Evolutionary conservation across 2,113 vertebrate genomes (phyloP).

Genomic region (Aspiorhynchus laticeps): DNA sequence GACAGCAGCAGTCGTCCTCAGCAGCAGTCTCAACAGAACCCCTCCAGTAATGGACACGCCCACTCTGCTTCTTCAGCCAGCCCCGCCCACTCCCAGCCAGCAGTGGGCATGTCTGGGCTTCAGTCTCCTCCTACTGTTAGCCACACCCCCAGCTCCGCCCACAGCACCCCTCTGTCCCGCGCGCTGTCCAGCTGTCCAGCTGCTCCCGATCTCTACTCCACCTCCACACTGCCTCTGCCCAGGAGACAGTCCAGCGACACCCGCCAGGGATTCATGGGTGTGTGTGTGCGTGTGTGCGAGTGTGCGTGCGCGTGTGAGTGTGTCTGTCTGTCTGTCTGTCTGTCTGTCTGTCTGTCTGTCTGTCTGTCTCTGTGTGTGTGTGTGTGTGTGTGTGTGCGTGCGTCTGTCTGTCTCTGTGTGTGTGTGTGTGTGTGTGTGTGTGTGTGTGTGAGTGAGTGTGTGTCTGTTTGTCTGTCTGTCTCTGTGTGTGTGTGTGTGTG

Average conservation of each 20-base stretch:
- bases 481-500: too few relatives aligned
- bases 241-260: conserved; percentile 76
- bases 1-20: conserved; percentile 71
- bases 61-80: conserved; percentile 29
- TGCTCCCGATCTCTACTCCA: conserved; percentile 70
- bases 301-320: too few relatives aligned
- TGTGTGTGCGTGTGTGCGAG: background rate
- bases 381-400: too few relatives aligned
- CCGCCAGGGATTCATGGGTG: conserved; percentile 75
- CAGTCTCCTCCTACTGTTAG: conserved; percentile 64
- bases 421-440: too few relatives aligned
- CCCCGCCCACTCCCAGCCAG: conserved; percentile 56
- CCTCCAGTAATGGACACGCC: conserved; percentile 37
- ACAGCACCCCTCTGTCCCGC: conserved; percentile 78
- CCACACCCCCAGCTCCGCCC: conserved; percentile 65
- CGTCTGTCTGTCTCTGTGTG: too few relatives aligned
- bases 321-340: too few relatives aligned
- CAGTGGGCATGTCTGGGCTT: background rate
- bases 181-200: conserved; percentile 71
- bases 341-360: too few relatives aligned
- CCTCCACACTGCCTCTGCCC: conserved; percentile 77
- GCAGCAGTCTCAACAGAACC: conserved; percentile 64
- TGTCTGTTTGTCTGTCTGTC: too few relatives aligned
- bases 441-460: too few relatives aligned
- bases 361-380: too few relatives aligned